These are phyloP conservation scores for Macrophya annulata DNA, from an alignment of 2,888 invertebrate genomes.

Conservation along the genomic window DNA sequence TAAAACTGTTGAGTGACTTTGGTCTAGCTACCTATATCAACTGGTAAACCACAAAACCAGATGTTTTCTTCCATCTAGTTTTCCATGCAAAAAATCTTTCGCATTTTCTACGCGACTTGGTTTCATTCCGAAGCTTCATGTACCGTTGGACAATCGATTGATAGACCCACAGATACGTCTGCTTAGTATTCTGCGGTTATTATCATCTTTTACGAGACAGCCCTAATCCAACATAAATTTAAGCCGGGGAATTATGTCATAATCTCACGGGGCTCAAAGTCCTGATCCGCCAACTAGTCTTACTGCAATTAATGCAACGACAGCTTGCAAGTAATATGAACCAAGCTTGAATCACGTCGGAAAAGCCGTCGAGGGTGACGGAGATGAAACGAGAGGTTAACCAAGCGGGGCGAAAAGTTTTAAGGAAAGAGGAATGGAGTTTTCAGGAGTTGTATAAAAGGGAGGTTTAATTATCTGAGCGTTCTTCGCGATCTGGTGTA, in stretches of 20 bases:
- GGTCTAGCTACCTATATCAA: neutral
- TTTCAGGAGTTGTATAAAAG: neutral
- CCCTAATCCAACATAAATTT: neutral
- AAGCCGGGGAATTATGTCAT: neutral
- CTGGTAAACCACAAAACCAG: neutral
- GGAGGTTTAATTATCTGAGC: constrained; percentile 9
- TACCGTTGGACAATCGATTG: constrained; percentile 9
- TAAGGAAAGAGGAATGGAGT: neutral
- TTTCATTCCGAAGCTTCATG: neutral
- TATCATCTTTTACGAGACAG: neutral
- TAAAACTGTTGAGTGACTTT: constrained; percentile 15
- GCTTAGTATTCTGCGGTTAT: neutral
- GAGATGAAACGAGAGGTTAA: neutral
- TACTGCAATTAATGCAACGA: neutral
- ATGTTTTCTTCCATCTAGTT: neutral
- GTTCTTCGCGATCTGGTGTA: neutral
- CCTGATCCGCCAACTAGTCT: constrained; percentile 5
- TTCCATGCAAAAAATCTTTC: neutral
- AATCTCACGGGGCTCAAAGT: neutral
- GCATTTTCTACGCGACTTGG: neutral
- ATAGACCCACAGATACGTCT: neutral
- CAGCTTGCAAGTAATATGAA: neutral
- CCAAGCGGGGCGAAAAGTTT: constrained; percentile 15
- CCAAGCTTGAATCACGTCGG: neutral
- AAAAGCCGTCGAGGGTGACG: neutral